Conservation (phyloP, 2,113 vertebrate genomes). For the Piaya cayana region DNA sequence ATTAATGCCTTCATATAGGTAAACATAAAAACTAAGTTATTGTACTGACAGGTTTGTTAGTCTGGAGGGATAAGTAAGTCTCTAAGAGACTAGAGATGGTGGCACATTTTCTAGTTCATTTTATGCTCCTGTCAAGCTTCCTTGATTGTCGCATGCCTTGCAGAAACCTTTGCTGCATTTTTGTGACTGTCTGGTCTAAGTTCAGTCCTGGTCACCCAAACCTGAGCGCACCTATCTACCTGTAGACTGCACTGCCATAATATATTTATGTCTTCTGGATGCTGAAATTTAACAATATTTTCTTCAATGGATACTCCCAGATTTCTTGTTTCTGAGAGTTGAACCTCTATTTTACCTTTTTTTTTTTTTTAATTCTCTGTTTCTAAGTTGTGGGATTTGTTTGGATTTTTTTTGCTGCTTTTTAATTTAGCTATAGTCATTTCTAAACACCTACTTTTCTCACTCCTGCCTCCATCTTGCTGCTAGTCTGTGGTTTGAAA, state of each 20-base stretch:
- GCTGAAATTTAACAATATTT: neutral
- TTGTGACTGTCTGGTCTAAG: neutral
- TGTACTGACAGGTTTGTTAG: neutral
- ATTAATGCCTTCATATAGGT: neutral
- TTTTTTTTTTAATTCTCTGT: neutral
- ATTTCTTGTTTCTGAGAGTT: neutral
- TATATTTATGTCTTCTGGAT: neutral
- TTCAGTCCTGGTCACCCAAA: neutral
- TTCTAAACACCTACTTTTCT: neutral
- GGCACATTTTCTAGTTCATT: neutral
- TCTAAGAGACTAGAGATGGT: neutral
- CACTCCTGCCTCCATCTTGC: neutral
- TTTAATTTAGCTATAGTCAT: neutral
- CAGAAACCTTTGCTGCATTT: neutral
- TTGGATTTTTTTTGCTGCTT: neutral
- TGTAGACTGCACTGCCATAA: neutral
- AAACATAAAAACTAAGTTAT: neutral
- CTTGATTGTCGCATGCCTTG: neutral
- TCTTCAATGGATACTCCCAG: neutral
- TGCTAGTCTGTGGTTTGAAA: neutral
- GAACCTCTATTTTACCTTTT: neutral
- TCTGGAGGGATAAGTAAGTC: neutral
- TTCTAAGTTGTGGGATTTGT: neutral
- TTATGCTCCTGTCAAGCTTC: accelerated
- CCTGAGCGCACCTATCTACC: neutral